phyloP scores from a whole-genome alignment of 35 echinoderm and acorn worm species.

The Eucidaris tribuloides region DNA sequence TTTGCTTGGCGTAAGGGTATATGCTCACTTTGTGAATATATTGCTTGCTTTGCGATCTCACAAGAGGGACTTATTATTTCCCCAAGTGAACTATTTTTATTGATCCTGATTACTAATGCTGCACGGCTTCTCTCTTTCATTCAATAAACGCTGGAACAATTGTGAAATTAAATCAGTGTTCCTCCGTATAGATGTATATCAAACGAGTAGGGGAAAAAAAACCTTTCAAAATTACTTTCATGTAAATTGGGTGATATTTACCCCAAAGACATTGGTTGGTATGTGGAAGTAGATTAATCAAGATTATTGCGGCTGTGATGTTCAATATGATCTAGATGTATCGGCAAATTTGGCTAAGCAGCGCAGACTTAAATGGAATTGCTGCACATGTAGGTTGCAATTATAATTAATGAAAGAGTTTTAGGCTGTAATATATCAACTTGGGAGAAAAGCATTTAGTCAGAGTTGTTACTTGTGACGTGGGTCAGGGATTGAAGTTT shows the following conservation, averaged over 20 bases:
- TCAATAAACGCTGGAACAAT: conserved; percentile 30
- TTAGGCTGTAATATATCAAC: too few species aligned
- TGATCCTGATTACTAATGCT: conserved; percentile 17
- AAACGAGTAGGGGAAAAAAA: not conserved
- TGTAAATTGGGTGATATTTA: conserved; percentile 16
- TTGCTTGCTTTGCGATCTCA: not conserved
- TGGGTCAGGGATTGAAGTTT: too few species aligned
- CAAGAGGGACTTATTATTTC: conserved; percentile 22
- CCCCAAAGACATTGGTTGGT: conserved; percentile 10
- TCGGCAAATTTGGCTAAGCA: too few species aligned
- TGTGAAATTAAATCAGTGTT: conserved; percentile 35
- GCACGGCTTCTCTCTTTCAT: conserved; percentile 17
- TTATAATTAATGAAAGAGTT: too few species aligned
- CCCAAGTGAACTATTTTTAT: not conserved
- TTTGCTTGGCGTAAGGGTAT: not conserved
- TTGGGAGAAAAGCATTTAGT: too few species aligned
- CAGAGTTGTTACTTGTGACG: too few species aligned
- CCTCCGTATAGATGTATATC: too few species aligned
- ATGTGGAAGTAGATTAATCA: too few species aligned
- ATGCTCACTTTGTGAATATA: not conserved
- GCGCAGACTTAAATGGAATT: too few species aligned
- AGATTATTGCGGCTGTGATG: too few species aligned
- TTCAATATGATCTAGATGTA: too few species aligned
- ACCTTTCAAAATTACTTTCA: conserved; percentile 20
- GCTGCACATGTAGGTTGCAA: too few species aligned